These are phyloP conservation scores for Aurelia aurita complex sp. Pacific DNA, from an alignment of 30 jellyfish, hydroid and myxozoan genomes.

Conservation along the genomic window DNA sequence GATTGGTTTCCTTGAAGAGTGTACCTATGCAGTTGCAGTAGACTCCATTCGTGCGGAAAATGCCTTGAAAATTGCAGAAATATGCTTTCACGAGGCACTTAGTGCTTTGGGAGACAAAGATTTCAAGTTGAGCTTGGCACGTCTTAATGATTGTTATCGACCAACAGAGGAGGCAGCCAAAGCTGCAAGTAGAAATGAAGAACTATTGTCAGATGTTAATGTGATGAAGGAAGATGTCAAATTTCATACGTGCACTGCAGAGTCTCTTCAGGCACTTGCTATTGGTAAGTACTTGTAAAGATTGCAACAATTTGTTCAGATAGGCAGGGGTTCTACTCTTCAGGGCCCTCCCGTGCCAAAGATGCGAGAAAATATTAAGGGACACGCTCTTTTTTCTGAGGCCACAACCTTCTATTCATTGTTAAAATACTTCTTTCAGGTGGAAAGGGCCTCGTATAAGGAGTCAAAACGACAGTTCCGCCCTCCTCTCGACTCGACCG, in stretches of 20 bases:
- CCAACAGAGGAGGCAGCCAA: conserved; percentile 60
- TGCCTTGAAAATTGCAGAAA: conserved; percentile 16
- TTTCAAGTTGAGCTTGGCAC: conserved; percentile 32
- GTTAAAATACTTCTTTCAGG: too few relatives aligned
- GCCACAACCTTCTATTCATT: too few relatives aligned
- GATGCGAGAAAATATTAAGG: too few relatives aligned
- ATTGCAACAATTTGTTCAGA: background rate
- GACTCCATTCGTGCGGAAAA: conserved; percentile 20
- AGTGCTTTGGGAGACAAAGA: conserved; percentile 8
- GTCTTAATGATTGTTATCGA: conserved; percentile 47
- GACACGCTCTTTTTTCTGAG: too few relatives aligned
- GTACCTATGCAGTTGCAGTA: conserved; percentile 9
- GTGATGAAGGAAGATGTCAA: conserved; percentile 16
- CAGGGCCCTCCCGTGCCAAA: too few relatives aligned
- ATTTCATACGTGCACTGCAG: conserved; percentile 28
- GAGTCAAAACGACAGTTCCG: too few relatives aligned
- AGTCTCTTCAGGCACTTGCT: conserved; percentile 52
- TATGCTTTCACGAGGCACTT: conserved; percentile 27
- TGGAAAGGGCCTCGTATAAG: too few relatives aligned
- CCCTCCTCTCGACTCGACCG: too few relatives aligned
- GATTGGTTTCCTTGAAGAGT: conserved; percentile 21
- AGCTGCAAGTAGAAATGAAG: background rate
- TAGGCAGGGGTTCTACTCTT: background rate
- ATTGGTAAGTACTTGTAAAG: conserved; percentile 19
- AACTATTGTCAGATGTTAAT: background rate